Evolutionary conservation across 2,888 invertebrate species (phyloP).

Genomic region (Steinernema carpocapsae): DNA sequence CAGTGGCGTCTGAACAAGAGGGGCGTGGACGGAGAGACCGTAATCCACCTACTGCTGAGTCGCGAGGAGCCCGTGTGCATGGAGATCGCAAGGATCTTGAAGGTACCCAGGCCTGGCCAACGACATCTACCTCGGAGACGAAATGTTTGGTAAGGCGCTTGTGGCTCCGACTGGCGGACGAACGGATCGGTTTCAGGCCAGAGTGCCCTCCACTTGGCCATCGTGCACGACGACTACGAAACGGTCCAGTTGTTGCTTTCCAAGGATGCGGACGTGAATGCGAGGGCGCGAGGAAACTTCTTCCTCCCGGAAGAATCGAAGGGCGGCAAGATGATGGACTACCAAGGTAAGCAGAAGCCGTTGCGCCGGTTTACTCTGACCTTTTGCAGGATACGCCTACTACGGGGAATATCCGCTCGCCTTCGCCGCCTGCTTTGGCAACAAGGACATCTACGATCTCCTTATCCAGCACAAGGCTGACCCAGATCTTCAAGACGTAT

Average conservation of each 20-base stretch:
- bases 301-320: slow-evolving; percentile 95
- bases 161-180: background rate
- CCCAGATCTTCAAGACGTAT: slow-evolving; percentile 90
- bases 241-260: slow-evolving; percentile 89
- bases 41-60: slow-evolving; percentile 91
- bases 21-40: slow-evolving; percentile 90
- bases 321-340: slow-evolving; percentile 80
- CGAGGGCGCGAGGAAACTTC: slow-evolving; percentile 90
- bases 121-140: slow-evolving; percentile 95
- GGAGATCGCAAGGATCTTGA: slow-evolving; percentile 83
- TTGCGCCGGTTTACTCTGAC: background rate
- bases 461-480: slow-evolving; percentile 81
- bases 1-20: slow-evolving; percentile 98
- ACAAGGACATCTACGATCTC: slow-evolving; percentile 94
- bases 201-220: slow-evolving; percentile 90
- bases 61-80: slow-evolving; percentile 86
- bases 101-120: slow-evolving; percentile 87
- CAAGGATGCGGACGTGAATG: slow-evolving; percentile 86
- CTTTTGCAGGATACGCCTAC: slow-evolving; percentile 82
- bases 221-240: slow-evolving; percentile 94
- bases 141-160: slow-evolving; percentile 81
- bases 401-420: slow-evolving; percentile 94
- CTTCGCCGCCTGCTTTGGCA: slow-evolving; percentile 96
- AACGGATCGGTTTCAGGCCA: slow-evolving; percentile 75
- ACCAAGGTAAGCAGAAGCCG: slow-evolving; percentile 76